Percentiles rank a stretch among this genome's conserved stretches.
phyloP scores from a whole-genome alignment of 2,797 vertebrate genomes.

The Syngnathus acus region DNA sequence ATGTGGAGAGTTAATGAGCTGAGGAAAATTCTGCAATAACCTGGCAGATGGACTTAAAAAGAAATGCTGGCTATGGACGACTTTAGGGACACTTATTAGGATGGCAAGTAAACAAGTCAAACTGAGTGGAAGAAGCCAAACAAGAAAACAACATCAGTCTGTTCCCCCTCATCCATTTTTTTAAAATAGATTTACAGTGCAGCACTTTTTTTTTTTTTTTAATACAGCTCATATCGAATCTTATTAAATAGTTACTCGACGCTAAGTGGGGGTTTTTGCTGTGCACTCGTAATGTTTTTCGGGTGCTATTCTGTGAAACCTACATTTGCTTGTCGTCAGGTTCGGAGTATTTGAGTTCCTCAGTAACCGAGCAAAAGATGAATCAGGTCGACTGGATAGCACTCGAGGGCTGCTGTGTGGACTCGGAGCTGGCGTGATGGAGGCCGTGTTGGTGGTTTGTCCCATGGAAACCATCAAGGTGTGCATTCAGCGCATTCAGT shows the following conservation, averaged over 20 bases:
- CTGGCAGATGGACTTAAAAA: slow-evolving; percentile 19
- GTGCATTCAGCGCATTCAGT: slow-evolving; percentile 1
- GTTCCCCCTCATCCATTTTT: slow-evolving; percentile 33
- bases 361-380: slow-evolving; percentile 84
- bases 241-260: background rate
- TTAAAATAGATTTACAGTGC: slow-evolving; percentile 29
- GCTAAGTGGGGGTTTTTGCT: background rate
- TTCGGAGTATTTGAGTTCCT: slow-evolving; percentile 92
- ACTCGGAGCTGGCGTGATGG: slow-evolving; percentile 84
- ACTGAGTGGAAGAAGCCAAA: slow-evolving; percentile 9
- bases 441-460: slow-evolving; percentile 85
- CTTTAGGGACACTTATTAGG: background rate
- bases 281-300: background rate
- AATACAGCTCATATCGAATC: background rate
- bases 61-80: background rate
- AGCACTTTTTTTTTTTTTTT: background rate
- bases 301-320: background rate
- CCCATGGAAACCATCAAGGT: slow-evolving; percentile 96
- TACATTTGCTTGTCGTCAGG: slow-evolving; percentile 51
- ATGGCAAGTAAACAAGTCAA: background rate
- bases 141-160: slow-evolving; percentile 33
- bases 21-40: slow-evolving; percentile 17
- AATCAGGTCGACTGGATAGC: slow-evolving; percentile 81
- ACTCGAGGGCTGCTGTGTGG: slow-evolving; percentile 82
- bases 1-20: slow-evolving; percentile 43